Evolutionary conservation across 2,797 vertebrate species (phyloP).

Genomic region (Holocentrus rufus): DNA sequence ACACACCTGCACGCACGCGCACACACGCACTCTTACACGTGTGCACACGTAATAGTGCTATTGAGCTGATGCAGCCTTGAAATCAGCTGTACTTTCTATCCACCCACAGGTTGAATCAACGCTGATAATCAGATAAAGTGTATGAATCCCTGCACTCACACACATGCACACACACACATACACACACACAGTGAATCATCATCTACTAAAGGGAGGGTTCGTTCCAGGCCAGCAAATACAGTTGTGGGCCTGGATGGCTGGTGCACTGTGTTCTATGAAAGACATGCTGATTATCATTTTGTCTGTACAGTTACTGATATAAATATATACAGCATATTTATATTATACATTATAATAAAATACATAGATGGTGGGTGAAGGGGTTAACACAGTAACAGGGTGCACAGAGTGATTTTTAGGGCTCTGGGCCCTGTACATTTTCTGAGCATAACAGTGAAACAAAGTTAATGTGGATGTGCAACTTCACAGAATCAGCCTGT

Average conservation of each 20-base stretch:
- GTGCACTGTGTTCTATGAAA: constrained; percentile 46
- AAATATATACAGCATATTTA: constrained; percentile 11
- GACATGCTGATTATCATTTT: constrained; percentile 34
- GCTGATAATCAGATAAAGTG: constrained; percentile 69
- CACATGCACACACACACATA: constrained; percentile 20
- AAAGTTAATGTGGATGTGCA: constrained; percentile 28
- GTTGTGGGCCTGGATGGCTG: constrained; percentile 53
- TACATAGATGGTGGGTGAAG: constrained; percentile 16
- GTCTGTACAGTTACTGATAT: constrained; percentile 34
- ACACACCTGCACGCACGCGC: background rate
- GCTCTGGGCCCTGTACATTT: constrained; percentile 21
- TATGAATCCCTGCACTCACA: constrained; percentile 44
- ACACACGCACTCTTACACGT: background rate
- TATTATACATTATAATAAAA: background rate
- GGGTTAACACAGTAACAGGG: constrained; percentile 9
- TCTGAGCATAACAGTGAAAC: constrained; percentile 11
- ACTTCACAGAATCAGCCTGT: constrained; percentile 27
- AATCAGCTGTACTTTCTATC: constrained; percentile 67
- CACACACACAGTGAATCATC: constrained; percentile 64
- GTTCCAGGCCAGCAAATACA: constrained; percentile 57
- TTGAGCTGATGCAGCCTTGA: constrained; percentile 52
- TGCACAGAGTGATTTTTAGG: constrained; percentile 14
- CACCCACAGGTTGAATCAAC: constrained; percentile 70
- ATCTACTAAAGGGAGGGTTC: constrained; percentile 60
- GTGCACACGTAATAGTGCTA: constrained; percentile 16